Evolutionary conservation across 2,797 vertebrate species (phyloP).

Genomic region (Chelidonichthys spinosus): DNA sequence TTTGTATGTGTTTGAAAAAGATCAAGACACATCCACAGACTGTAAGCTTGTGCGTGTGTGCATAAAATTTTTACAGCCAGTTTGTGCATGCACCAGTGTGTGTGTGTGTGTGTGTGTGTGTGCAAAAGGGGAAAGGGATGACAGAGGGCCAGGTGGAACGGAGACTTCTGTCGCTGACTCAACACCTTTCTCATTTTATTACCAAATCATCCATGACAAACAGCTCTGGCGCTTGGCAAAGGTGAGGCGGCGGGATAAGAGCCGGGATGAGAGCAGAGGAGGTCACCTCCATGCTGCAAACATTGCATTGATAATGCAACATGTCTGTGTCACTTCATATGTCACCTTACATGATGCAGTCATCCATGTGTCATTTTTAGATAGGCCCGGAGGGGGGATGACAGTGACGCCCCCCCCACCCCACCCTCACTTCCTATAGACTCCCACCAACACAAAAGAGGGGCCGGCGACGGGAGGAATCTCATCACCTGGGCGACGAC

Average conservation of each 20-base stretch:
- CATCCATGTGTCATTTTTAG: constrained; percentile 75
- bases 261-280: constrained; percentile 61
- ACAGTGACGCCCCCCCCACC: constrained; percentile 66
- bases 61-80: background rate
- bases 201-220: constrained; percentile 86
- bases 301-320: constrained; percentile 71
- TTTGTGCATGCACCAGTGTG: constrained; percentile 17
- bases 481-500: constrained; percentile 70
- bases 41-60: background rate
- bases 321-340: constrained; percentile 72
- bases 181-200: constrained; percentile 87
- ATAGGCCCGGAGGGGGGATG: constrained; percentile 45
- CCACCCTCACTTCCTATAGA: constrained; percentile 51
- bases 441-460: constrained; percentile 54
- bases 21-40: constrained; percentile 26
- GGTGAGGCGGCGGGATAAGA: constrained; percentile 74
- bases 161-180: constrained; percentile 85
- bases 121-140: constrained; percentile 64
- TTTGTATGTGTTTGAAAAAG: constrained; percentile 21
- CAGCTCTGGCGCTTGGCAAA: constrained; percentile 78
- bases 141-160: constrained; percentile 83
- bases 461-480: constrained; percentile 44
- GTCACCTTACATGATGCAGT: constrained; percentile 75
- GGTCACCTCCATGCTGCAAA: constrained; percentile 75
- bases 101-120: constrained; percentile 31